These are phyloP conservation scores for Harlomillsia oculata DNA, from an alignment of 1,140 invertebrate genomes.

Conservation along the genomic window DNA sequence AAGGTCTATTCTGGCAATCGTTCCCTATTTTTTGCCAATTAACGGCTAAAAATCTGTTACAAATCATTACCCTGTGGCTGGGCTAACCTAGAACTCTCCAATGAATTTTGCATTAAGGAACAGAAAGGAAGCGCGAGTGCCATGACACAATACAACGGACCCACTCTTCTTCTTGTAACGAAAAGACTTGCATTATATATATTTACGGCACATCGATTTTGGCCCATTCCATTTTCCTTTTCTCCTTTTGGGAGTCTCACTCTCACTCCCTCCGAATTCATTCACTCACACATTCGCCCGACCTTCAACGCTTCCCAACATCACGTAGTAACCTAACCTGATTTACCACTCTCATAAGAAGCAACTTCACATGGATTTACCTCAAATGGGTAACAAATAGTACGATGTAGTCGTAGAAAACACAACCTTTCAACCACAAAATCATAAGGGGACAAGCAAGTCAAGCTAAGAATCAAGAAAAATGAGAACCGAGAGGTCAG, in stretches of 20 bases:
- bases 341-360: neutral
- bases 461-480: no score
- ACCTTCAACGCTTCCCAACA: neutral
- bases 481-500: no score
- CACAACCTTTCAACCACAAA: no score
- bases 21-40: conserved; percentile 25
- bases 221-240: neutral
- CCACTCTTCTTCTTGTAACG: no score
- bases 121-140: no score
- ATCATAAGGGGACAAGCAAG: no score
- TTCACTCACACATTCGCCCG: neutral
- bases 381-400: no score
- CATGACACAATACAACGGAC: no score
- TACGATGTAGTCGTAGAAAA: no score
- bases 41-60: conserved; percentile 17
- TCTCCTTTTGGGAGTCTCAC: neutral
- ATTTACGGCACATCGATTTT: conserved; percentile 11
- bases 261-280: neutral
- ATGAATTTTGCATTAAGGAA: no score
- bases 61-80: conserved; percentile 17
- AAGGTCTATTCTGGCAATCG: conserved; percentile 6
- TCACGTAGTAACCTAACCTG: neutral
- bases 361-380: no score
- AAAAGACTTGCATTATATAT: conserved; percentile 8
- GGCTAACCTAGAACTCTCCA: conserved; percentile 9